These are phyloP conservation scores for Microcebus jonahi DNA, from an alignment of 2,113 vertebrate species.

Conservation along the genomic window DNA sequence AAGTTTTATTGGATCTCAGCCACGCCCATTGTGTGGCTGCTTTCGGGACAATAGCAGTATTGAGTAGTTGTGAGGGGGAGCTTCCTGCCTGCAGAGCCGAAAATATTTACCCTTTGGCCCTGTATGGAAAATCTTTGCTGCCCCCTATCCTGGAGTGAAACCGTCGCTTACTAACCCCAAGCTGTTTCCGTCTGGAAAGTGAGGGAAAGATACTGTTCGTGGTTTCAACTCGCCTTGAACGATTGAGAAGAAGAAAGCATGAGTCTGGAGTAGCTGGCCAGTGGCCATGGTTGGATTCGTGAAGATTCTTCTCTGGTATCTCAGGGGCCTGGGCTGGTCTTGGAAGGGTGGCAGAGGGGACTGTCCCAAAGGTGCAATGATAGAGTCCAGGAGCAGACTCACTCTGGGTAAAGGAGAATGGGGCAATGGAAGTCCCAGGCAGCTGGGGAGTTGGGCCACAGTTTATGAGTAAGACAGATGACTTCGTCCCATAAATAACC, in stretches of 20 bases:
- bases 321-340: neutral
- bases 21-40: neutral
- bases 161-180: fast-evolving
- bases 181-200: neutral
- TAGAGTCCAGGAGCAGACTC: neutral
- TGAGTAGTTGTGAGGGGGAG: neutral
- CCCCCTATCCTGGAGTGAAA: neutral
- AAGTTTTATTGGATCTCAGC: neutral
- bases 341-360: neutral
- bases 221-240: neutral
- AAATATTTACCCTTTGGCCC: neutral
- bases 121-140: neutral
- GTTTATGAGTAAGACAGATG: neutral
- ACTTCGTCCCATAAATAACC: no score
- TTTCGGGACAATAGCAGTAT: fast-evolving
- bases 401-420: neutral
- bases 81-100: neutral
- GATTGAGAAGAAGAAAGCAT: neutral
- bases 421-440: neutral
- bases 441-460: neutral
- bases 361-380: neutral
- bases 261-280: neutral
- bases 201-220: neutral
- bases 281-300: no score
- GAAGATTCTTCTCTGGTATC: no score